A percentile compares a stretch with the other conserved stretches of the same genome.
Evolutionary conservation across 2,113 vertebrate species (phyloP).

Genomic region (Chionis minor): DNA sequence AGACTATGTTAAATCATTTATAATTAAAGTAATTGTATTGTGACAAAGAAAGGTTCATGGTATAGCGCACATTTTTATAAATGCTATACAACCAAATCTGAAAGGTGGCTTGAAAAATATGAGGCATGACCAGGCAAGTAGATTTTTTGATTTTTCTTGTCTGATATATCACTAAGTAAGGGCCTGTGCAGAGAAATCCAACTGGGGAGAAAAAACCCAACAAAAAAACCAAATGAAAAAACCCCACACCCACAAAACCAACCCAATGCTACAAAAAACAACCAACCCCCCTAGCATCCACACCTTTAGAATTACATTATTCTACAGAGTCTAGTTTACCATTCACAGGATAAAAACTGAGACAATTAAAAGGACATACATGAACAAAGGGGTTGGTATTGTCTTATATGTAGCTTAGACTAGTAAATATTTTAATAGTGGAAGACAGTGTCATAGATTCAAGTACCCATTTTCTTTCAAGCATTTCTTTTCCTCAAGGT

Average conservation of each 20-base stretch:
- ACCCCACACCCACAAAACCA: neutral
- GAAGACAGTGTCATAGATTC: neutral
- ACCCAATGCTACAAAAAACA: neutral
- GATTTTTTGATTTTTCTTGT: constrained; percentile 1
- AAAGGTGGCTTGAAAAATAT: constrained; percentile 30
- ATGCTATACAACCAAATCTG: neutral
- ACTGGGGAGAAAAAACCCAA: neutral
- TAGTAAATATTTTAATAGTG: neutral
- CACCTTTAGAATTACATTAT: neutral
- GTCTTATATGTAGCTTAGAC: neutral
- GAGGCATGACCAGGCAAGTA: neutral
- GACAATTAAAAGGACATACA: neutral
- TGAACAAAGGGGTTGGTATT: neutral
- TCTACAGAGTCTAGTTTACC: neutral
- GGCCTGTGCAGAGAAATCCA: neutral
- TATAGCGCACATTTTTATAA: constrained; percentile 33
- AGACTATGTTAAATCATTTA: constrained; percentile 57
- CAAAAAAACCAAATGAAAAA: neutral
- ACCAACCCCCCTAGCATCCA: neutral
- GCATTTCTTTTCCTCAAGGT: neutral
- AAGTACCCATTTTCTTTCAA: neutral
- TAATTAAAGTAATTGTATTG: constrained; percentile 49
- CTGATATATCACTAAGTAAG: neutral
- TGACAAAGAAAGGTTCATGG: constrained; percentile 52
- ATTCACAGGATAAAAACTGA: neutral